Evolutionary conservation across 2,888 invertebrate genomes (phyloP).

Genomic region (Patella ulyssiponensis): DNA sequence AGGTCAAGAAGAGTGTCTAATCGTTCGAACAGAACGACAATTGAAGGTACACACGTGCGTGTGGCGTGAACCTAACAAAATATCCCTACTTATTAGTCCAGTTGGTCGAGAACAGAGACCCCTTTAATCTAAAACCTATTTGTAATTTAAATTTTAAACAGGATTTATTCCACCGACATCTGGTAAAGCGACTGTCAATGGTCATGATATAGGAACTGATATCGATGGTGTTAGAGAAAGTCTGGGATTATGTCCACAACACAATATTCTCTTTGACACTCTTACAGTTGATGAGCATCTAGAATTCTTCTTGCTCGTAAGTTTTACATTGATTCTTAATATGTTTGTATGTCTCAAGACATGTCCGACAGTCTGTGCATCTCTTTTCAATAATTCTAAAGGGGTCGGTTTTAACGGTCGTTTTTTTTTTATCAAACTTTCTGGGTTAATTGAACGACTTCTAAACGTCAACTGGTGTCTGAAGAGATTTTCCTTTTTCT

Average conservation of each 20-base stretch:
- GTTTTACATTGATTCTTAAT: background rate
- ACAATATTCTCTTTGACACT: constrained; percentile 86
- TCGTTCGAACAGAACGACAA: too few relatives aligned
- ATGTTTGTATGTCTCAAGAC: too few relatives aligned
- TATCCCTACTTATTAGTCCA: background rate
- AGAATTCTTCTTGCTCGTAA: constrained; percentile 82
- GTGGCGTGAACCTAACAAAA: background rate
- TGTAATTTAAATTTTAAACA: constrained; percentile 25
- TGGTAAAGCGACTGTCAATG: constrained; percentile 81
- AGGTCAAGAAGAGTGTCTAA: too few relatives aligned
- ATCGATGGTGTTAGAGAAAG: constrained; percentile 79
- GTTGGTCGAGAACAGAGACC: background rate
- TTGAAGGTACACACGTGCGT: too few relatives aligned
- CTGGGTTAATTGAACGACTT: too few relatives aligned
- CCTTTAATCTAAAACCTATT: background rate
- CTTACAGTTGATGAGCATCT: constrained; percentile 87
- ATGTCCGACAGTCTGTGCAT: too few relatives aligned
- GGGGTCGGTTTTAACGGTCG: too few relatives aligned
- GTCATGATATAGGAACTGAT: constrained; percentile 79
- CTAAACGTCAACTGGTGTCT: too few relatives aligned
- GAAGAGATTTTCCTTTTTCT: too few relatives aligned
- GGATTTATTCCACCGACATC: constrained; percentile 61
- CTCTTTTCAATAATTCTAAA: too few relatives aligned
- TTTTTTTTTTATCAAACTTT: too few relatives aligned
- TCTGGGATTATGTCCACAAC: constrained; percentile 89